Conservation (phyloP, 2,113 vertebrate genomes). For the Melanostigma gelatinosum region DNA sequence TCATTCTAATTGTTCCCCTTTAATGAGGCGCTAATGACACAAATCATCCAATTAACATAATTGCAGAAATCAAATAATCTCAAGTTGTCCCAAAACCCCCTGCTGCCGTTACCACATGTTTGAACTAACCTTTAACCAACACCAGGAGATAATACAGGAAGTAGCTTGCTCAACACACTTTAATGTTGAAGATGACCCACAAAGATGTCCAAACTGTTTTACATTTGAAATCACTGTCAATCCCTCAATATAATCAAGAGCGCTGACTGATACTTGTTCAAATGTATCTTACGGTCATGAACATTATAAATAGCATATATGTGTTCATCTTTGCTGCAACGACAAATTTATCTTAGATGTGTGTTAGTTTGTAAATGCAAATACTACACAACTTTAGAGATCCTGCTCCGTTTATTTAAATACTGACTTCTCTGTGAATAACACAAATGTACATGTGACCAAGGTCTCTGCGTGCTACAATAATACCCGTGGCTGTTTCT, state of each 20-base stretch:
- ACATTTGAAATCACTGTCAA: background rate
- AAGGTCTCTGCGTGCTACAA: background rate
- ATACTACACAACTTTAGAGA: background rate
- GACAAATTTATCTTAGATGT: background rate
- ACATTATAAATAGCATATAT: background rate
- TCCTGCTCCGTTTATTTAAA: background rate
- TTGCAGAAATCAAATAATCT: constrained; percentile 11
- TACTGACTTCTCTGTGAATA: background rate
- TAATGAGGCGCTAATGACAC: constrained; percentile 19
- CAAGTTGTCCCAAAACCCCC: constrained; percentile 18
- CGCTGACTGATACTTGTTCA: background rate
- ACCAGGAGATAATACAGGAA: background rate
- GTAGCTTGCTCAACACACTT: background rate
- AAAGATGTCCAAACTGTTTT: background rate
- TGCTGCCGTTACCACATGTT: constrained; percentile 24
- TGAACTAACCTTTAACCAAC: background rate
- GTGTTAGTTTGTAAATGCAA: background rate
- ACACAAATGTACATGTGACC: background rate
- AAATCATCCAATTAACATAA: constrained; percentile 4
- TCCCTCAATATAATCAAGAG: background rate
- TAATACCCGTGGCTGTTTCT: background rate
- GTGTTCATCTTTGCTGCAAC: background rate
- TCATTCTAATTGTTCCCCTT: background rate
- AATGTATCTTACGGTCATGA: background rate
- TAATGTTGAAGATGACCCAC: too few relatives aligned